These are phyloP conservation scores for Phasia obesa DNA, from an alignment of 2,888 invertebrate genomes.

Conservation along the genomic window DNA sequence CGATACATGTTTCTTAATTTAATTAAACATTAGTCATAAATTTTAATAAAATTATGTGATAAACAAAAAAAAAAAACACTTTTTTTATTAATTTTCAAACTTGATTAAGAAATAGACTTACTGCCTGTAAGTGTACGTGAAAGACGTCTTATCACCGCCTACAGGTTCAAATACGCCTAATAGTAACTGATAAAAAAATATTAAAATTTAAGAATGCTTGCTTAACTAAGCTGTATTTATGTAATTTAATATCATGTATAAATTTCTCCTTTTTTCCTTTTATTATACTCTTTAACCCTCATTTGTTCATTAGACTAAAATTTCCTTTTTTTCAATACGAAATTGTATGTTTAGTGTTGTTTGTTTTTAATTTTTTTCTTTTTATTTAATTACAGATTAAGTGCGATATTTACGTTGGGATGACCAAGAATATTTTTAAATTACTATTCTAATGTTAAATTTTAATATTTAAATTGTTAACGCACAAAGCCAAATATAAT, in stretches of 20 bases:
- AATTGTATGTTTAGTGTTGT: conserved; percentile 12
- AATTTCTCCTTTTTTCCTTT: background rate
- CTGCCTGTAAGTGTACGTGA: background rate
- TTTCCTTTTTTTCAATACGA: background rate
- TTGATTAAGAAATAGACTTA: background rate
- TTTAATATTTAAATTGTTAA: conserved; percentile 34
- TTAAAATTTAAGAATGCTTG: background rate
- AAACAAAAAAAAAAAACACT: background rate
- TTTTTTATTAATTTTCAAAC: background rate
- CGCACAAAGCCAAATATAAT: background rate
- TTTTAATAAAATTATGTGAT: conserved; percentile 50
- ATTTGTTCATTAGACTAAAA: conserved; percentile 10
- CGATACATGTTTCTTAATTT: background rate
- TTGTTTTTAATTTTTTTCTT: conserved; percentile 21
- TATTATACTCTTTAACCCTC: background rate
- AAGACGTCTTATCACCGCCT: no score
- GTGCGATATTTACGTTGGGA: conserved; percentile 74
- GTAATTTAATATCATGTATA: background rate
- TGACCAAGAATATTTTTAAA: conserved; percentile 57
- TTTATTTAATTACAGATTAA: conserved; percentile 75
- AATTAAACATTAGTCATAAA: conserved; percentile 6
- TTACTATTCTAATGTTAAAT: background rate
- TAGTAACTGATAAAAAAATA: background rate
- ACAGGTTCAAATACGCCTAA: no score
- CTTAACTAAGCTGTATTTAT: background rate